These are phyloP conservation scores for Callosobruchus maculatus DNA, from an alignment of 2,888 invertebrate species.

Conservation along the genomic window DNA sequence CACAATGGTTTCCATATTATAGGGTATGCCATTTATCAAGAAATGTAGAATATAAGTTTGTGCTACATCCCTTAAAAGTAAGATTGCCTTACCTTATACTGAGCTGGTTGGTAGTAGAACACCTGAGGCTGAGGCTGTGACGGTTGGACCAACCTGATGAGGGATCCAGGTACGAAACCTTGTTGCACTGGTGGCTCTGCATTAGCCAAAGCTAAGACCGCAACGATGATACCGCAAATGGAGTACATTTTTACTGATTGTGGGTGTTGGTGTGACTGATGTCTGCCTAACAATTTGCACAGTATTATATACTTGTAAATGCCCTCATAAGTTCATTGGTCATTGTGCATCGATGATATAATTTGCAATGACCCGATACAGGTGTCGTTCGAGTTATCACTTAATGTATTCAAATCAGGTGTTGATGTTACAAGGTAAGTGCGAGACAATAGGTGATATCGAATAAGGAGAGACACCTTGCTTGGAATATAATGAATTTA, in stretches of 20 bases:
- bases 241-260: not conserved
- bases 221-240: not conserved
- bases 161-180: not conserved
- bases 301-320: not conserved
- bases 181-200: not conserved
- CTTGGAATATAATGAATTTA: not conserved
- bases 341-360: not conserved
- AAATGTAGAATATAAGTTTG: too few relatives aligned
- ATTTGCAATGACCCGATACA: conserved; percentile 6
- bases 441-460: not conserved
- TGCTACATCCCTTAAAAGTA: too few relatives aligned
- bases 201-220: not conserved
- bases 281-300: not conserved
- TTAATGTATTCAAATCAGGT: conserved; percentile 6
- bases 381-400: conserved; percentile 3
- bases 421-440: not conserved
- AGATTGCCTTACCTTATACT: not conserved
- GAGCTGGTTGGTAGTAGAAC: not conserved
- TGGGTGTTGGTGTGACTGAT: not conserved
- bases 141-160: not conserved
- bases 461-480: not conserved
- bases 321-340: not conserved
- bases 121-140: not conserved
- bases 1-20: too few relatives aligned
- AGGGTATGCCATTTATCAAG: too few relatives aligned